A percentile compares a stretch with the other conserved stretches of the same genome.
phyloP scores from a whole-genome alignment of 2,888 invertebrate species.

The Lasioglossum villosulum region DNA sequence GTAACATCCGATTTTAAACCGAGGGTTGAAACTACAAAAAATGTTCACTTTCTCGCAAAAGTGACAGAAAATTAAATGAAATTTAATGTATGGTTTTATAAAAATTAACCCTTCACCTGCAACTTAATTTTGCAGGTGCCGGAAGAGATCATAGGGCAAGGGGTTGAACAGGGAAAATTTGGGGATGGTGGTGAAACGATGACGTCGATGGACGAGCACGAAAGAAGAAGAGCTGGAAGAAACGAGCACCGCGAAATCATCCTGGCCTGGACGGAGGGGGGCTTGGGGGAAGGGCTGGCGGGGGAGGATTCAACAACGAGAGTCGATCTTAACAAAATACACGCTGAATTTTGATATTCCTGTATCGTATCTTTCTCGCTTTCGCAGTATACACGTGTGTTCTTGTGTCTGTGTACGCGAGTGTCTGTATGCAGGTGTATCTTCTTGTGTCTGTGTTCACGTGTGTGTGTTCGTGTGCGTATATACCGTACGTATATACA shows the following conservation, averaged over 20 bases:
- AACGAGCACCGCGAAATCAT: slow-evolving; percentile 23
- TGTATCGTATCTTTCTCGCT: neutral
- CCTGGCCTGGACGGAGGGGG: neutral
- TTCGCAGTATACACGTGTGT: slow-evolving; percentile 23
- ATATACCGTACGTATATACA: slow-evolving; percentile 66
- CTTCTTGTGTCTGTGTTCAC: neutral
- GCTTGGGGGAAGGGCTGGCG: neutral
- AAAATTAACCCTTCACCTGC: neutral
- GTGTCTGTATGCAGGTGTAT: neutral
- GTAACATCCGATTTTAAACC: neutral
- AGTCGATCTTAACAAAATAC: slow-evolving; percentile 13
- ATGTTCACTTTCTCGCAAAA: neutral
- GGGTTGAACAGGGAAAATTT: neutral
- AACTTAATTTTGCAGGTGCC: neutral
- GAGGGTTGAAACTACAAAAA: too few relatives aligned
- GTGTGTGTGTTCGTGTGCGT: slow-evolving; percentile 40
- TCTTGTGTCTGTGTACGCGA: neutral
- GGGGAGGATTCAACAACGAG: slow-evolving; percentile 16
- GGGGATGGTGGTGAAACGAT: neutral
- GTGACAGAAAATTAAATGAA: neutral
- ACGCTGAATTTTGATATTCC: slow-evolving; percentile 22
- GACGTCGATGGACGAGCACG: neutral
- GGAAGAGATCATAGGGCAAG: neutral
- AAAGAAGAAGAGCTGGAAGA: slow-evolving; percentile 15
- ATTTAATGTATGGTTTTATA: neutral